phyloP scores from a whole-genome alignment of 2,888 invertebrate species.

The Acrocyrtus sp. region DNA sequence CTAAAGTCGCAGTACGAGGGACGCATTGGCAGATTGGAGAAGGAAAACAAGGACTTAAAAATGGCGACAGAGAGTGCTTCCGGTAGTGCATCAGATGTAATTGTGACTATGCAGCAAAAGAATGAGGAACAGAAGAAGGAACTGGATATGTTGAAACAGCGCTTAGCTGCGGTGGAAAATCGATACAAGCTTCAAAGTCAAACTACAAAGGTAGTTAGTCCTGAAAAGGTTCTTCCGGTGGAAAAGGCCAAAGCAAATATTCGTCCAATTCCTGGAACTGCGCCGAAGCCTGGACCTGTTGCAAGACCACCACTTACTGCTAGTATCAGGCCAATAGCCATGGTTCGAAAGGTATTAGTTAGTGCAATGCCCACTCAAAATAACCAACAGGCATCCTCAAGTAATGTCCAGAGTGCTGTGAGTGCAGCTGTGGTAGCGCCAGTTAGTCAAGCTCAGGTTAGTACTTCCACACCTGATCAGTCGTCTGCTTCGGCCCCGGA shows the following conservation, averaged over 20 bases:
- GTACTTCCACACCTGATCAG: constrained; percentile 62
- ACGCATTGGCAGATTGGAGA: constrained; percentile 76
- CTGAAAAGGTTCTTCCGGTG: constrained; percentile 44
- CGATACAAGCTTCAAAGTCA: constrained; percentile 64
- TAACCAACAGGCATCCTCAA: constrained; percentile 41
- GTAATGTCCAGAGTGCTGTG: constrained; percentile 34
- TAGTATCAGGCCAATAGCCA: constrained; percentile 90
- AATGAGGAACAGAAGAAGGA: constrained; percentile 79
- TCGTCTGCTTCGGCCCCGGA: constrained; percentile 51
- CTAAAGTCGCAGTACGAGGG: constrained; percentile 79
- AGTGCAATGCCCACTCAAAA: constrained; percentile 52
- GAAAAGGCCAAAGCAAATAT: constrained; percentile 85
- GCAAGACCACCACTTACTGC: constrained; percentile 76
- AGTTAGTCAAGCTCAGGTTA: constrained; percentile 62
- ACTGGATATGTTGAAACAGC: constrained; percentile 72
- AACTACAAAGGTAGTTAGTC: constrained; percentile 42
- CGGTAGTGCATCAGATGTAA: constrained; percentile 11
- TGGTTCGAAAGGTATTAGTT: constrained; percentile 67
- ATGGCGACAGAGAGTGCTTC: constrained; percentile 65
- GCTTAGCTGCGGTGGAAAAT: constrained; percentile 64
- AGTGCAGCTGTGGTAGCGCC: constrained; percentile 56
- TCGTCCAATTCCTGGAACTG: constrained; percentile 87
- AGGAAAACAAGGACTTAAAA: constrained; percentile 76
- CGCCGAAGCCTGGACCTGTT: constrained; percentile 53
- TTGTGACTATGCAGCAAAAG: constrained; percentile 69